A percentile compares a stretch with the other conserved stretches of the same genome.
These are phyloP conservation scores for Andricus grossulariae DNA, from an alignment of 1,140 invertebrate species.

Conservation along the genomic window DNA sequence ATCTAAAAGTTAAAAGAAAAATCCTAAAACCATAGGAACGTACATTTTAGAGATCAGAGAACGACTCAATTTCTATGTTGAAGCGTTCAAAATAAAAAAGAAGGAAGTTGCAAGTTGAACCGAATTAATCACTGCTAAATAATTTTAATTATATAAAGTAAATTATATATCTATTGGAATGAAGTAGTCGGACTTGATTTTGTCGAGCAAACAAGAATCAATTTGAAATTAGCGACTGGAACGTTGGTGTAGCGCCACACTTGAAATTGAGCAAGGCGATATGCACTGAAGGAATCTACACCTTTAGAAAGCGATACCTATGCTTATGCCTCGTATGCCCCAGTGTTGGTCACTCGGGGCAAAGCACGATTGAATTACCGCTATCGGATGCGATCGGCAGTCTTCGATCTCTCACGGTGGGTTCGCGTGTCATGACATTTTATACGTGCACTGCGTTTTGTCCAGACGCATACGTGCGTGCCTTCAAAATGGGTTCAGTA, in stretches of 20 bases:
- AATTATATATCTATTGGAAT: not conserved
- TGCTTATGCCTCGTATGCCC: not conserved
- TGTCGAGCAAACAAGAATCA: not conserved
- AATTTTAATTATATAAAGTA: too few species aligned
- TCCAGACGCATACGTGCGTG: conserved; percentile 35
- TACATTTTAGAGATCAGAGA: too few species aligned
- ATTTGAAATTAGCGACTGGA: not conserved
- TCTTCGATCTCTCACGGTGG: conserved; percentile 44
- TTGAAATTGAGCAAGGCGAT: conserved; percentile 45
- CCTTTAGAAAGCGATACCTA: conserved; percentile 47
- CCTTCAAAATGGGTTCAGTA: not conserved
- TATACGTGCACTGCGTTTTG: conserved; percentile 46
- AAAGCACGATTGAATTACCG: conserved; percentile 48
- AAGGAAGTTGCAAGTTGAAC: too few species aligned
- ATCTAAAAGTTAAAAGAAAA: too few species aligned
- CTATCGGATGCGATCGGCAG: conserved; percentile 51
- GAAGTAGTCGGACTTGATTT: not conserved
- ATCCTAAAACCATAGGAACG: too few species aligned
- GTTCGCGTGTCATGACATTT: conserved; percentile 49
- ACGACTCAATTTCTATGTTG: too few species aligned
- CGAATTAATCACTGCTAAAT: too few species aligned
- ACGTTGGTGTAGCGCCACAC: conserved; percentile 11
- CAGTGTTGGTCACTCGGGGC: conserved; percentile 37
- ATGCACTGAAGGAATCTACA: conserved; percentile 37
- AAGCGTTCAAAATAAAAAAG: too few species aligned